Base-by-base conservation (phyloP, 2,888 invertebrate genomes). In the Falcaria lacertinaria region DNA sequence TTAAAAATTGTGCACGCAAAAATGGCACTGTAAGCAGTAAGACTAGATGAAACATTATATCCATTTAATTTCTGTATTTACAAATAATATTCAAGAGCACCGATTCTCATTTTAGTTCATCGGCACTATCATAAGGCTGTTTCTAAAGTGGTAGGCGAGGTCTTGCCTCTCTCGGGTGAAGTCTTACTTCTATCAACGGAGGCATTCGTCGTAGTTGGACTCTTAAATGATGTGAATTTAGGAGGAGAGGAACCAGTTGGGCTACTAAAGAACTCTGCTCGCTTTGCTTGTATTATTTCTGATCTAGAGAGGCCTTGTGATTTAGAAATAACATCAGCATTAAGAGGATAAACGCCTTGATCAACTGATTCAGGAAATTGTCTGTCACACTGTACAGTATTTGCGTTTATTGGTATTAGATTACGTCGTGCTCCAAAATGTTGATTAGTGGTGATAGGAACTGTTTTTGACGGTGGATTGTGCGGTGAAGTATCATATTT, bases 251-350 rank as follows among this genome's bases (percentile, higher is more conserved):
- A 61, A 39, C 85, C 84, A 1, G 81, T 82, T 14, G 81, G 70
- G 15, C 64, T 78, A 49, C 68, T 84, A 47, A 92, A 91, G 69
- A 92, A 92, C 69, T 92, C 90, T 25, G 91, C 92, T 60, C 92
- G 85, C 68, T 91, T 91, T 44, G 91, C 92, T 73, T 91, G 91
- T 63, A 92, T 67, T 54, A 89, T 78, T 74, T 91, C 90, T 4
- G 90, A 82, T 67, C 91, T 83, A 17, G 90, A 80, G 42, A 80
- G 50, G 15, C 65, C 61, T 34, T 75, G 78, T 28, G 74, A 58
- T 50, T 74, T 79, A 5, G 68, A 48, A 44, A 67, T 70, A n/a
- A n/a, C n/a, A 34, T 81, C 91, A 58, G 72, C 78, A 79, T 76
- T 90, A 49, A 74, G 71, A 64, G 91, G 77, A 82, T 80, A 80